Base-by-base conservation (phyloP, 2,888 invertebrate species). In the Dryomyza anilis region DNA sequence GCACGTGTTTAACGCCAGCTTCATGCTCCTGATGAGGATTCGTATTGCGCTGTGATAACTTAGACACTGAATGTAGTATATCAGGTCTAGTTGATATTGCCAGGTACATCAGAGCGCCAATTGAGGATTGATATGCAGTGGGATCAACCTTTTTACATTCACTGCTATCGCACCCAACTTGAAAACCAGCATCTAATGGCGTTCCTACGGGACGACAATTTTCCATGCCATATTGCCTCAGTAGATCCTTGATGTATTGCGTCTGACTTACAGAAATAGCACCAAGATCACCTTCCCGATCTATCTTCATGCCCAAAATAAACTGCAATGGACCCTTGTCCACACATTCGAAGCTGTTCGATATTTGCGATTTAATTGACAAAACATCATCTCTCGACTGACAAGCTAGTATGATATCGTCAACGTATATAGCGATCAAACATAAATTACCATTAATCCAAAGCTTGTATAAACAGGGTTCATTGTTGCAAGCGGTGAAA, bases 61-160 rank as follows among this genome's bases (percentile, higher is more conserved):
- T 66, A 25, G 62, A 46, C 1, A 67, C 55, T 16, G 66, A 60
- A 50, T 69, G 64, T 14, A 62, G 30, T 46, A 71, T 64, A 53
- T 68, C 69, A 7, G 68, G 71, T 33, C 70, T 45, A 7, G 66
- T 65, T 4, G 53, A 63, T 25, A 68, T 39, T 1, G 65, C 59
- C n/a, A 68, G 16, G 65, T 69, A 67, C 52, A 62, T 65, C 4
- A 69, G 43, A 4, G 67, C 67, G 12, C 69, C 70, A 21, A 69
- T 63, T n/a, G 68, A 30, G 4, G 67, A 64, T 36, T 69, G 70
- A 58, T 64, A 69, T 10, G 14, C 36, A 14, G 48, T 65, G 5
- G n/a, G 10, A 36, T 68, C 53, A n/a, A 59, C 45, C 14, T 23
- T 16, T 14, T 56, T 60, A 30, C 68, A 70, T 1, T 50, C 29